Base-by-base conservation (phyloP, 2,888 invertebrate genomes). In the Gari tellinella region DNA sequence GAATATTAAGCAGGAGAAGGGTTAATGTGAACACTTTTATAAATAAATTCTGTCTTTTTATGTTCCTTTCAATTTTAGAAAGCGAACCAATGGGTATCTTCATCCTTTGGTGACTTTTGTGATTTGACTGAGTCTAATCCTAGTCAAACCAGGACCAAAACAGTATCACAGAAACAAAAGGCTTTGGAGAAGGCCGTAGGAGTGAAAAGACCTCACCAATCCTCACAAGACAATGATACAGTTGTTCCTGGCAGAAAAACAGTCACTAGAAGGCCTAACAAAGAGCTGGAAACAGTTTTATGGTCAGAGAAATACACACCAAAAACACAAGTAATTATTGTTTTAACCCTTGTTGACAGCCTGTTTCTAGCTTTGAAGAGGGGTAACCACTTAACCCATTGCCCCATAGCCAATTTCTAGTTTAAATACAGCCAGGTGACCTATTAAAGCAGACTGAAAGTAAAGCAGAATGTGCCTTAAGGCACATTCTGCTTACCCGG, bases 301-400 rank as follows among this genome's bases (percentile, higher is more conserved):
- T 89, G 88, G 89, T 82, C 84, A 21, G 89, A 89, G 21, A 87
- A 86, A 73, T 67, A 86, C 76, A 68, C 83, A 15, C 89, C 89
- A 3, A 70, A 73, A 57, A 70, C 67, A 52, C 83, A 83, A 85
- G 88, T 87, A 61, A n/a, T n/a, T n/a, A n/a, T n/a, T n/a, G n/a
- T n/a, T n/a, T n/a, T n/a, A n/a, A n/a, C n/a, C n/a, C n/a, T n/a
- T n/a, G n/a, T n/a, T n/a, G n/a, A n/a, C n/a, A n/a, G n/a, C n/a
- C n/a, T n/a, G n/a, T n/a, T n/a, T n/a, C n/a, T n/a, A n/a, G n/a
- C n/a, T n/a, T n/a, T n/a, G n/a, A n/a, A n/a, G n/a, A n/a, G n/a
- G n/a, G n/a, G n/a, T n/a, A n/a, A n/a, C n/a, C n/a, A n/a, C n/a
- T n/a, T n/a, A n/a, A n/a, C n/a, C n/a, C n/a, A n/a, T n/a, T n/a